Percentiles rank a stretch among this genome's conserved stretches.
phyloP scores from a whole-genome alignment of 2,888 invertebrate species.

The Calephelis perditalis region DNA sequence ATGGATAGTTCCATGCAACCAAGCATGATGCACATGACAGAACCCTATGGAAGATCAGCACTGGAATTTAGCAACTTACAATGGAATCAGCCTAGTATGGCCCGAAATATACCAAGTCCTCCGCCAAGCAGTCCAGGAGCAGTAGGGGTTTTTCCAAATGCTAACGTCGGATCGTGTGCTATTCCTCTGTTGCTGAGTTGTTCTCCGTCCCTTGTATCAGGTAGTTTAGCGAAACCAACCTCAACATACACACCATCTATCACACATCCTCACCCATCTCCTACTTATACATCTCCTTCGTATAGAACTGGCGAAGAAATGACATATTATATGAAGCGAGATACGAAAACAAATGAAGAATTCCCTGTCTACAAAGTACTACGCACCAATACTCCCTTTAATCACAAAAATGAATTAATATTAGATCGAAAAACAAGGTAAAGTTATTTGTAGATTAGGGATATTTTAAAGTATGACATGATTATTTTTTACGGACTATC shows the following conservation, averaged over 20 bases:
- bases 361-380: conserved; percentile 28
- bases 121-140: conserved; percentile 32
- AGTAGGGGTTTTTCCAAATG: conserved; percentile 60
- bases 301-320: conserved; percentile 54
- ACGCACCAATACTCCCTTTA: conserved; percentile 23
- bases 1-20: conserved; percentile 39
- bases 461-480: neutral
- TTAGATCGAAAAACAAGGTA: conserved; percentile 21
- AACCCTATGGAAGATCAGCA: conserved; percentile 37
- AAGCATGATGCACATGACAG: conserved; percentile 42
- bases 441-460: neutral
- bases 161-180: conserved; percentile 57
- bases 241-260: conserved; percentile 31
- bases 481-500: neutral
- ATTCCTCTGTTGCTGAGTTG: conserved; percentile 66
- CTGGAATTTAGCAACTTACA: conserved; percentile 38
- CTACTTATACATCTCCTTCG: conserved; percentile 34
- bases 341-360: conserved; percentile 40
- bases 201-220: conserved; percentile 59
- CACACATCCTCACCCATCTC: neutral
- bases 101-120: conserved; percentile 30
- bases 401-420: conserved; percentile 23
- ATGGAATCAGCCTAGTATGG: conserved; percentile 43
- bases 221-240: conserved; percentile 49
- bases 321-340: conserved; percentile 53